Evolutionary conservation across 2,797 vertebrate species (phyloP).

Genomic region (Linurgus olivaceus): DNA sequence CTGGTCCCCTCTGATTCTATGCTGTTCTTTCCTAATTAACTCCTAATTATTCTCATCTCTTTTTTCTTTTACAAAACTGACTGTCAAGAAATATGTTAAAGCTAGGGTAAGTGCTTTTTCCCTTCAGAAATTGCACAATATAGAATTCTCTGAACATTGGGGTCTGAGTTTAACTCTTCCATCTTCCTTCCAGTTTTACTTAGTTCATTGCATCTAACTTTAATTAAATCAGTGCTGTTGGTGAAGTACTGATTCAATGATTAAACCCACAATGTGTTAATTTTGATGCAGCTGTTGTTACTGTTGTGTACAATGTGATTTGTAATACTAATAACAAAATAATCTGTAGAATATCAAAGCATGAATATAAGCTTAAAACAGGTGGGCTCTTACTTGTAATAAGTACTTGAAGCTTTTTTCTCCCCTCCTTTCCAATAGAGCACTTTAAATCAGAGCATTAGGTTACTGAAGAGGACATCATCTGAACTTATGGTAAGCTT

Average conservation of each 20-base stretch:
- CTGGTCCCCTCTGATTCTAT: not conserved
- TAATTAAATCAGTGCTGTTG: not conserved
- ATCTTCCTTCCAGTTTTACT: not conserved
- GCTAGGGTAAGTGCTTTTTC: slow-evolving; percentile 83
- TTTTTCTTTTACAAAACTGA: slow-evolving; percentile 74
- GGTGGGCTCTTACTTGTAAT: not conserved
- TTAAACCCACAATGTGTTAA: not conserved
- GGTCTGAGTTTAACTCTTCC: not conserved
- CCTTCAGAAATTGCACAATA: not conserved
- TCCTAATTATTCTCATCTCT: slow-evolving; percentile 64
- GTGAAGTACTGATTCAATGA: not conserved
- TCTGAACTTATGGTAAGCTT: slow-evolving; percentile 82
- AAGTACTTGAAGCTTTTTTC: not conserved
- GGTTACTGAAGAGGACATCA: slow-evolving; percentile 80
- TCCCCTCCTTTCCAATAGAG: slow-evolving; percentile 72
- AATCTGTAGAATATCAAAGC: not conserved
- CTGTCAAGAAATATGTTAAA: slow-evolving; percentile 89
- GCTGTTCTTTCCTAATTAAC: not conserved
- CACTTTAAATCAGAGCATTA: slow-evolving; percentile 83
- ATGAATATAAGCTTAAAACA: not conserved
- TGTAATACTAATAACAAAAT: not conserved
- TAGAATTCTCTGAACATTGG: not conserved
- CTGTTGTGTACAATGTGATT: not conserved
- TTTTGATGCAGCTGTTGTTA: not conserved
- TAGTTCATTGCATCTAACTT: not conserved